These are phyloP conservation scores for Prionailurus viverrinus DNA, from an alignment of 2,113 vertebrate species.

Conservation along the genomic window DNA sequence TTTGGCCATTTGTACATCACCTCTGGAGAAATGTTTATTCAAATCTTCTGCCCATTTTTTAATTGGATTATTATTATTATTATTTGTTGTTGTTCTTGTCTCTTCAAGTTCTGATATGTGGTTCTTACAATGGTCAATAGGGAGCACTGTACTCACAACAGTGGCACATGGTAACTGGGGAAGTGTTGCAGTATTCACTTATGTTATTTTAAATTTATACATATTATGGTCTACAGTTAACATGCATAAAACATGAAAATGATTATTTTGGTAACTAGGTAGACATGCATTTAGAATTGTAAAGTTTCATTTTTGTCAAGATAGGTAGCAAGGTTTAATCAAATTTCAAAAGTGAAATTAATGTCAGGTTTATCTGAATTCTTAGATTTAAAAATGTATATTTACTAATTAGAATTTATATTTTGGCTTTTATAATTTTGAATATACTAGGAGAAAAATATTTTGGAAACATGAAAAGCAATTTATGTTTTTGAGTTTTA, in stretches of 20 bases:
- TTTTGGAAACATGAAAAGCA: neutral
- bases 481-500: constrained; percentile 3
- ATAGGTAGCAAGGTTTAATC: neutral
- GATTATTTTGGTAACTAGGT: constrained; percentile 10
- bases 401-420: neutral
- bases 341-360: neutral
- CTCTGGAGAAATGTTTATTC: neutral
- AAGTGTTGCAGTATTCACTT: neutral
- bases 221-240: neutral
- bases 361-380: neutral
- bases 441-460: neutral
- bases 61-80: neutral
- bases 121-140: neutral
- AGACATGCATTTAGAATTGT: neutral
- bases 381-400: neutral
- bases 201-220: neutral
- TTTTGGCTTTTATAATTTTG: constrained; percentile 17
- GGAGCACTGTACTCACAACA: neutral
- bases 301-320: neutral
- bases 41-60: neutral
- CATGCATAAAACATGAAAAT: neutral
- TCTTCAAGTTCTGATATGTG: neutral
- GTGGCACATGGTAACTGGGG: neutral
- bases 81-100: neutral
- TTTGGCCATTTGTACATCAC: neutral